Percentiles rank a stretch among this genome's conserved stretches.
phyloP scores from a whole-genome alignment of 2,888 invertebrate species.

The Oeneis ivallda region DNA sequence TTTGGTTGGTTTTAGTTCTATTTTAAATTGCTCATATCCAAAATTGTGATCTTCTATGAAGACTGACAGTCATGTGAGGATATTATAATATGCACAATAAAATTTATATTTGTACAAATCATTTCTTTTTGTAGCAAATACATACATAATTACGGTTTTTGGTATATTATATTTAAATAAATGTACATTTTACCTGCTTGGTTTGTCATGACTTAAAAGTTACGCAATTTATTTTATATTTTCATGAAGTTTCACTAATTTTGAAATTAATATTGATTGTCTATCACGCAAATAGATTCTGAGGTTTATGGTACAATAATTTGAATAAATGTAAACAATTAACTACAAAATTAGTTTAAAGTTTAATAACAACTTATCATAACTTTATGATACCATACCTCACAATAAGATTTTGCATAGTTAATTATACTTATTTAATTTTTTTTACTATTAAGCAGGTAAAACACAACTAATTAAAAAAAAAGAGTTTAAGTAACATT shows the following conservation, averaged over 20 bases:
- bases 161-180: neutral
- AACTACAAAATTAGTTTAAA: neutral
- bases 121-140: constrained; percentile 37
- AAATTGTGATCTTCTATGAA: constrained; percentile 69
- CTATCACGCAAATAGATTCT: neutral
- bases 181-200: neutral
- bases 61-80: constrained; percentile 64
- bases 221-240: neutral
- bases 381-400: neutral
- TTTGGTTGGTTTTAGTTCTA: constrained; percentile 47
- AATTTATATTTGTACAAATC: constrained; percentile 79
- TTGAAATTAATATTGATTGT: neutral
- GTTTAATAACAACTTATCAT: no score
- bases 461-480: neutral
- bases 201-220: neutral
- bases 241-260: neutral
- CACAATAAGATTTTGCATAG: neutral
- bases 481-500: neutral
- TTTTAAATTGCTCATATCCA: constrained; percentile 58
- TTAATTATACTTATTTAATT: neutral
- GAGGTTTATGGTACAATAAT: neutral
- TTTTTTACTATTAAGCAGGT: constrained; percentile 13
- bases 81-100: constrained; percentile 69
- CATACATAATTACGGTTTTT: neutral
- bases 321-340: neutral